Base-by-base conservation (phyloP, 2,888 invertebrate genomes). In the Scotopteryx bipunctaria region DNA sequence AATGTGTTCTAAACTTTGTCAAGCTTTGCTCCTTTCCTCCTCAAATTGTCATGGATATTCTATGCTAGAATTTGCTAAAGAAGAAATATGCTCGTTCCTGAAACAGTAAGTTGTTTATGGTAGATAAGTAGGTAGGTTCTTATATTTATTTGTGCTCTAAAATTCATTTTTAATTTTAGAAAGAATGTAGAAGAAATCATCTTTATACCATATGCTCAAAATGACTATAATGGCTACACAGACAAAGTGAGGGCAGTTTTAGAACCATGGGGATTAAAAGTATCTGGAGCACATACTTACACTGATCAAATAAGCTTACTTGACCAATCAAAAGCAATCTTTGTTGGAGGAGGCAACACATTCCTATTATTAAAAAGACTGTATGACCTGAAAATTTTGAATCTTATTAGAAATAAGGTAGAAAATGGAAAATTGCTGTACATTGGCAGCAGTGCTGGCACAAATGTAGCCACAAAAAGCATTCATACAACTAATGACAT, bases 401-500 rank as follows among this genome's bases (percentile, higher is more conserved):
- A 92, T 19, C 67, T 91, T 1, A 95, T 96, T 57, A 88, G 91
- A 41, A 87, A 92, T 31, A 87, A 91, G 65, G 94, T 95, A 1
- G 67, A 94, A 33, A 74, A 91, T 68, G 92, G 94, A 36, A 93
- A 93, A 3, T 71, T 94, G 21, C 91, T 94, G 1, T 96, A 96
- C 66, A 94, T 96, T 54, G 96, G 96, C 9, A 93, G 94, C 61
- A 95, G 95, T 83, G 96, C 96, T 47, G 96, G 96, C 33, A 95
- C 95, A 8, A 97, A 96, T 90, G 94, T 96, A 8, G 94, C 96
- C 5, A 96, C 96, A 1, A 86, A 88, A 60, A 94, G 93, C 61
- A 96, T 97, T 64, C 92, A 94, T 67, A 96, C 96, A 2, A 96
- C 96, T 36, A 97, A 97, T 87, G 96, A 97, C 74, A 96, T 97